These are phyloP conservation scores for Synergus itoensis DNA, from an alignment of 2,888 invertebrate species.

Conservation along the genomic window DNA sequence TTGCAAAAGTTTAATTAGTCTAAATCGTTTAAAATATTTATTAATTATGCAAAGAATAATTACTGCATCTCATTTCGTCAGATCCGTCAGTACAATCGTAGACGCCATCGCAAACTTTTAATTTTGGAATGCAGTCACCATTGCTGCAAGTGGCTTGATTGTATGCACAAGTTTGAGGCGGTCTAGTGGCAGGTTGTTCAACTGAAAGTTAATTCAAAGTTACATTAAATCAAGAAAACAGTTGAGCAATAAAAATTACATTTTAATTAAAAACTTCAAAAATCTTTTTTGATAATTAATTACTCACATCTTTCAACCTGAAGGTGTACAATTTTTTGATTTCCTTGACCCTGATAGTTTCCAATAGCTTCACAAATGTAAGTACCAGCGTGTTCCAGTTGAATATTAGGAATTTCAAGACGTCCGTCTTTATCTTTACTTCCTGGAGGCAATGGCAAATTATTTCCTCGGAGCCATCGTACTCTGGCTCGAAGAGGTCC, in stretches of 20 bases:
- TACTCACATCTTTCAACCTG: conserved; percentile 87
- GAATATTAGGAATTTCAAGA: conserved; percentile 90
- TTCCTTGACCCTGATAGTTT: conserved; percentile 83
- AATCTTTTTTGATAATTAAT: not conserved
- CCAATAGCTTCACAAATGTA: conserved; percentile 91
- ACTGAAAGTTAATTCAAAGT: conserved; percentile 58
- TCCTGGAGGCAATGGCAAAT: conserved; percentile 86
- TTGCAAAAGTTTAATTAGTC: no score
- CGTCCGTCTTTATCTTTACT: conserved; percentile 88
- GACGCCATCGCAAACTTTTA: conserved; percentile 87
- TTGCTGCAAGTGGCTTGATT: conserved; percentile 93
- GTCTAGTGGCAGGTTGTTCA: conserved; percentile 77
- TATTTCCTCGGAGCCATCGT: conserved; percentile 86
- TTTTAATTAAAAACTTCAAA: not conserved
- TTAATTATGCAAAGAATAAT: conserved; percentile 74
- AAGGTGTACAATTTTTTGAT: conserved; percentile 85
- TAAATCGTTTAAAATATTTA: not conserved
- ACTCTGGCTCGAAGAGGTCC: conserved; percentile 88
- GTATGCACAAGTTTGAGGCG: conserved; percentile 81
- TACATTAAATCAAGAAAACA: not conserved
- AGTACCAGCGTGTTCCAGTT: conserved; percentile 87
- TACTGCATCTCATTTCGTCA: conserved; percentile 94
- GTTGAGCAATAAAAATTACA: not conserved
- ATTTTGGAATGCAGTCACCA: conserved; percentile 92
- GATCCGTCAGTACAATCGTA: conserved; percentile 92